phyloP scores from a whole-genome alignment of 2,888 invertebrate genomes.

The Diloba caeruleocephala region DNA sequence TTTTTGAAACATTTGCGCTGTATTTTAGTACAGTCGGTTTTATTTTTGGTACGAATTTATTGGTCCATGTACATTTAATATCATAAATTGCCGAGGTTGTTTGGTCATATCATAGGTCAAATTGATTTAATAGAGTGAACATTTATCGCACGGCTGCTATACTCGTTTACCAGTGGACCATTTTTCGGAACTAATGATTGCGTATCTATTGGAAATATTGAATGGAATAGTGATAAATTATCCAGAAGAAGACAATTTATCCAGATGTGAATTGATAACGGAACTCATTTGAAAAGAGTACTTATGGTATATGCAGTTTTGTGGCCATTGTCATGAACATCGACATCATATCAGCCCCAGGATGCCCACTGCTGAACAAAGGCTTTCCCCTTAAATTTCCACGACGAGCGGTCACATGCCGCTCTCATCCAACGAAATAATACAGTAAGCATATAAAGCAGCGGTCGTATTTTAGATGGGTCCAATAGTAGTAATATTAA shows the following conservation, averaged over 20 bases:
- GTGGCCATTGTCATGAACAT: too few species aligned
- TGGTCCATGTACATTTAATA: constrained; percentile 21
- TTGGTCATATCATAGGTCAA: constrained; percentile 23
- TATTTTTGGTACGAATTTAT: constrained; percentile 22
- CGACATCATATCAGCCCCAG: too few species aligned
- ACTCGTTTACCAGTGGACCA: constrained; percentile 5
- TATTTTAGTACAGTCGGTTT: constrained; percentile 20
- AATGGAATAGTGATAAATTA: not conserved
- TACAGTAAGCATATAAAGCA: too few species aligned
- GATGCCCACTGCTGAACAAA: too few species aligned
- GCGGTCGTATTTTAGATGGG: too few species aligned
- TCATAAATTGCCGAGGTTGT: constrained; percentile 35
- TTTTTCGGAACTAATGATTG: constrained; percentile 3
- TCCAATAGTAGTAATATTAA: too few species aligned
- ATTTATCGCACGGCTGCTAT: constrained; percentile 25
- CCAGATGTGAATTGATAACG: too few species aligned
- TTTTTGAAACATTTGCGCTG: constrained; percentile 9
- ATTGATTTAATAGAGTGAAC: constrained; percentile 43
- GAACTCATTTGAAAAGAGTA: too few species aligned
- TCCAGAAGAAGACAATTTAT: not conserved
- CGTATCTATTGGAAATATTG: not conserved
- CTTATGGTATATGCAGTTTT: too few species aligned
- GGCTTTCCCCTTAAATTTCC: too few species aligned
- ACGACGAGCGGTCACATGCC: too few species aligned
- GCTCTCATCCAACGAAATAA: too few species aligned